Percentiles rank a stretch among this genome's conserved stretches.
Evolutionary conservation across 2,888 invertebrate genomes (phyloP).

Genomic region (Drosophila colorata): DNA sequence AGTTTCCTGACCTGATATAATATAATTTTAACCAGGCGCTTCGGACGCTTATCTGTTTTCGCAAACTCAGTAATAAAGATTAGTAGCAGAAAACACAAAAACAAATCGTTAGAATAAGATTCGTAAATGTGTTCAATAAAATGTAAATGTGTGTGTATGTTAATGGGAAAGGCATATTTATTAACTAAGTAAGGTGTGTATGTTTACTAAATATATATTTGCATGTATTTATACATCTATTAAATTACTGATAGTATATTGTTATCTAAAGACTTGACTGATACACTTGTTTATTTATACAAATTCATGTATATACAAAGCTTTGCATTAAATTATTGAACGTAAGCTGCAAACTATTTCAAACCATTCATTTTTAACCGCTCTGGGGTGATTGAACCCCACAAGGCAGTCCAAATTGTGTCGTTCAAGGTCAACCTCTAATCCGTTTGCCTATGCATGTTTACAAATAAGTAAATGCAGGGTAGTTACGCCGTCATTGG

Average conservation of each 20-base stretch:
- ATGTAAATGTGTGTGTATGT: no score
- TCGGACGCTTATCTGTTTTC: background rate
- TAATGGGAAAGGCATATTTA: no score
- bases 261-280: no score
- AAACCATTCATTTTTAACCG: background rate
- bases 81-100: background rate
- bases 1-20: background rate
- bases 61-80: background rate
- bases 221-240: background rate
- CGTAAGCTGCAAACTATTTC: background rate
- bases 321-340: no score
- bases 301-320: no score
- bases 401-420: no score
- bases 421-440: background rate
- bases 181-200: background rate
- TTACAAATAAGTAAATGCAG: no score
- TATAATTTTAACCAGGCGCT: background rate
- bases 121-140: no score
- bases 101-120: background rate
- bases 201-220: background rate
- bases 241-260: no score
- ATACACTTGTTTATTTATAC: background rate
- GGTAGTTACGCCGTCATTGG: no score
- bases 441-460: background rate
- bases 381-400: background rate